Base-by-base conservation (phyloP, 2,888 invertebrate species). In the Polia nebulosa region DNA sequence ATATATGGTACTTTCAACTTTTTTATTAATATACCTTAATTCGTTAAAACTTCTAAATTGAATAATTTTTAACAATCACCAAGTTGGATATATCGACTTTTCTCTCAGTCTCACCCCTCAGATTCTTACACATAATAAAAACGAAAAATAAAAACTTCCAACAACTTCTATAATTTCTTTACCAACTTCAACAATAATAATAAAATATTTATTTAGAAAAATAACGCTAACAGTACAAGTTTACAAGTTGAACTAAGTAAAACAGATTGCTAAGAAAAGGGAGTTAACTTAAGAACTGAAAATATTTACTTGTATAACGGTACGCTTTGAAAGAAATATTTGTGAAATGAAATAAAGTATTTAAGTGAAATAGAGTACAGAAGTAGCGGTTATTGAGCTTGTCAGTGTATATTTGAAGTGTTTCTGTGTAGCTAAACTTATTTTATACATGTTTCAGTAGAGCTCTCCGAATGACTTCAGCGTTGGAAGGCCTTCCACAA, bases 191-290 rank as follows among this genome's bases (percentile, higher is more conserved):
- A 53, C 55, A n/a, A 60, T 69, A 57, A 57, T 45, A 69, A 59
- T 71, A 71, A 62, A 76, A 76, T 56, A 63, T 71, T 55, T 77
- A 55, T 63, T 53, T 58, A 32, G 13, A 71, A 60, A 77, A 63
- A 63, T 63, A 56, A 59, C 20, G 34, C 4, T 52, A 36, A 63
- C 58, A 29, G n/a, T 29, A 13, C 34, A 52, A 71, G 55, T 74
- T 77, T 44, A 51, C 39, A 60, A 77, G 45, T 59, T 52, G 25
- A 44, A 32, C 13, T 59, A 34, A 71, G 32, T 29, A 77, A 56
- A 77, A 75, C 72, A 63, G 56, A 75, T 77, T 52, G 41, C 41
- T 9, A 25, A 56, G 45, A 59, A 51, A 36, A 52, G 41, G n/a
- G 49, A 56, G 44, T 49, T 22, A 52, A 20, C 36, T 70, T 74